Base-by-base conservation (phyloP, 1,140 invertebrate species). In the Homalodisca vitripennis region DNA sequence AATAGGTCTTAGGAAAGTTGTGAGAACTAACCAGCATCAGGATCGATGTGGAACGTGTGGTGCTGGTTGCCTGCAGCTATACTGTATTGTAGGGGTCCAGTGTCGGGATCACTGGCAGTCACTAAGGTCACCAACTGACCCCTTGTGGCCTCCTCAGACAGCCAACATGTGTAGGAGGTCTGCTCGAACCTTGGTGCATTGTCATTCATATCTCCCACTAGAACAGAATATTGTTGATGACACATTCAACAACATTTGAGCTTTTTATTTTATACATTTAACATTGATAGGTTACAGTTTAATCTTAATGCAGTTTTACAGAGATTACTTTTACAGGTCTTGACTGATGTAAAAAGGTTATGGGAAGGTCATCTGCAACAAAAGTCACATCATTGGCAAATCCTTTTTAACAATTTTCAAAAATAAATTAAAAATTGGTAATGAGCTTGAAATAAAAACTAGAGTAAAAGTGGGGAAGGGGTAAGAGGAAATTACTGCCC, bases 101-200 rank as follows among this genome's bases (percentile, higher is more conserved):
- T 86, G 80, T 96, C 93, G 0, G 89, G 87, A 84, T 98, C 96
- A 76, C 89, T 91, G 0, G 94, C 95, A 6, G 87, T 87, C 1
- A 97, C 90, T 75, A 93, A 87, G 6, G 90, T 93, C 2, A 98
- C 89, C 79, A 97, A 92, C 80, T 95, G 92, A 66, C 93, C 92
- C 55, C 93, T 84, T 72, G 86, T 84, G 1, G 92, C 93, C 76
- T 91, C 87, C 75, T 93, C 88, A 17, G 92, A 94, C 46, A 98
- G 82, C 24, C 85, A 85, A 76, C 89, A 92, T 30, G 85, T 85
- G 77, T 94, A 95, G 0, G 91, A 88, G 10, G 85, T 83, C 73
- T 94, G 91, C 76, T 92, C 92, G 80, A 97, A 93, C 75, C 87
- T 87, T 10, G 93, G 93, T 14, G 92, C 85, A 77, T 93, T 94